Base-by-base conservation (phyloP, 2,797 vertebrate genomes). In the Hapalemur alaotrensis region DNA sequence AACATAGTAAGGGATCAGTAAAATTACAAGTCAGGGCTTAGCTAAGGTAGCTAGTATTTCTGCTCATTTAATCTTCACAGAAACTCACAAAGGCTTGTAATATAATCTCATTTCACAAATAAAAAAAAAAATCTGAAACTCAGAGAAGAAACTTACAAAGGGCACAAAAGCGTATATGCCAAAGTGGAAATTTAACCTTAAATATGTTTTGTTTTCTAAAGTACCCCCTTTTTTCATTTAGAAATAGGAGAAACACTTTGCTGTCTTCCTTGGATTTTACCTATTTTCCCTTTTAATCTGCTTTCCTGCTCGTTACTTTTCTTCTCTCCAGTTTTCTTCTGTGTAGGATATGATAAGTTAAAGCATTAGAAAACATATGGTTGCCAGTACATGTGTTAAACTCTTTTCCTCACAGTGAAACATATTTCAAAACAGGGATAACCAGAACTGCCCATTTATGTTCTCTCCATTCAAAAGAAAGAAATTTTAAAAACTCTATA, bases 41-140 rank as follows among this genome's bases (percentile, higher is more conserved):
- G 46, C 81, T 72, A 95, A 57, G 57, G 57, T 30, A 97, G 72
- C 14, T 30, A 14, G 18, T 78, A 97, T 88, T 89, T 92, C 59
- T 81, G 52, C 18, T 93, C 35, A 89, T 63, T 89, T 88, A 72
- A 70, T 94, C 57, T 94, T 89, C 84, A 91, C 38, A 95, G 23
- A 69, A 96, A 95, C 4, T 70, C 35, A 91, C 5, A 70, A 93
- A 46, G 9, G 28, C 88, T 84, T 94, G 46, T 46, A 87, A 82
- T 48, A 46, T 22, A 80, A 79, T 3, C 18, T 89, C 25, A 83
- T 57, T 90, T 73, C 75, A 92, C 35, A 91, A 95, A 79, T 50
- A 78, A 80, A 72, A 52, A 38, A n/a, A n/a, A 43, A 84, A 43
- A 20, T 17, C 4, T 54, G 23, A 88, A 93, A 92, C 25, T 67